Evolutionary conservation across 2,888 invertebrate genomes (phyloP), one percentile per base, ranked within the genome.

Genomic region (Lymantria dispar): DNA sequence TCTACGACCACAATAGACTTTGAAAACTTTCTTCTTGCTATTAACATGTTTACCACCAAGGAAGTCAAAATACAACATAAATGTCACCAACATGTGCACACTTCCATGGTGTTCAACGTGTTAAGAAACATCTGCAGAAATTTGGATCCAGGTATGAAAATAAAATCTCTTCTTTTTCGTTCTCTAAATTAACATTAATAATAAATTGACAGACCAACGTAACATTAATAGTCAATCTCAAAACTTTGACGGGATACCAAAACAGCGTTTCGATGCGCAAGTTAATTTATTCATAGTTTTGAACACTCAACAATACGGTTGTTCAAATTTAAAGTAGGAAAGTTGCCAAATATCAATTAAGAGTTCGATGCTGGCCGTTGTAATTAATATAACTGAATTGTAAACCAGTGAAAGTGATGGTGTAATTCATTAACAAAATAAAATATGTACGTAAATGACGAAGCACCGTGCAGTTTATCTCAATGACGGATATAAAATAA

Each of bases 261-360:
- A 57, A 49, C 31, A 51, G 47, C 22, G 22, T 22, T 3, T 22
- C 43, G 46, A 48, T 46, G 42, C 51, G 47, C 39, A 31, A 63
- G 41, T 54, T 51, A 60, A 57, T 57, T 56, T 51, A 64, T 37
- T 33, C 50, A 39, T 43, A 49, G 29, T 59, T 51, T 44, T 15
- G 47, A 44, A 64, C 64, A 56, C 53, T 45, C 37, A 42, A 58
- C 51, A 52, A 51, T 49, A 58, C 47, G 45, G 33, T n/a, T 36
- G 48, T 47, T 47, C 47, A 13, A 45, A 47, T 45, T 47, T 45
- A 49, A 54, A 22, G 22, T 22, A 22, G 54, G 52, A 58, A 52
- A 58, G 60, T 56, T 64, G 66, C 63, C 60, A 64, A 67, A 62
- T 57, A 60, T 43, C 62, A 66, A 66, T 66, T 61, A 61, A 53